Conservation (phyloP, 1,140 invertebrate genomes). For the Rhopalosiphum maidis region DNA sequence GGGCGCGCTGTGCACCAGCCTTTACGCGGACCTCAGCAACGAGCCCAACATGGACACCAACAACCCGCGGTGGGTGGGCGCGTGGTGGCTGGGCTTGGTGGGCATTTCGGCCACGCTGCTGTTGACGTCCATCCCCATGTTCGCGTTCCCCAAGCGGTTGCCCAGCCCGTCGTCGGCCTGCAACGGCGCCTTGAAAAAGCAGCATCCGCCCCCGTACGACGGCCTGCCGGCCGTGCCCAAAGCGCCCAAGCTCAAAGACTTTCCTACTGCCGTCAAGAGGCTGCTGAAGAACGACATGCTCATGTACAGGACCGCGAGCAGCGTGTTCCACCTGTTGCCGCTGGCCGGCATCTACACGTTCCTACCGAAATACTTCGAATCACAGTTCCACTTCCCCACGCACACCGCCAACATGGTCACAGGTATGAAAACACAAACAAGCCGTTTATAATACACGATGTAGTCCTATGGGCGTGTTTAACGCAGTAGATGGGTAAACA, state of each 20-base stretch:
- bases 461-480: background rate
- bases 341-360: conserved; percentile 92
- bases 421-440: conserved; percentile 68
- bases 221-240: conserved; percentile 60
- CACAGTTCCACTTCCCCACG: conserved; percentile 86
- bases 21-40: conserved; percentile 79
- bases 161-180: background rate
- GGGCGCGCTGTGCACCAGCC: conserved; percentile 86
- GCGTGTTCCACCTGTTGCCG: conserved; percentile 86
- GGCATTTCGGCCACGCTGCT: conserved; percentile 80
- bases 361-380: conserved; percentile 91
- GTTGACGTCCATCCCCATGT: conserved; percentile 83
- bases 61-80: conserved; percentile 90
- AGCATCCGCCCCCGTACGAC: background rate
- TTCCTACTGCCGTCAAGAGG: conserved; percentile 84
- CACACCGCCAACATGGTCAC: conserved; percentile 90
- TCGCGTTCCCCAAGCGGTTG: conserved; percentile 80
- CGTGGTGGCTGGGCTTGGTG: conserved; percentile 89
- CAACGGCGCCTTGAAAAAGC: background rate
- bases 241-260: conserved; percentile 74
- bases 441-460: background rate
- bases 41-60: conserved; percentile 68
- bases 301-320: conserved; percentile 86
- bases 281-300: conserved; percentile 88
- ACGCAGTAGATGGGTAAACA: too few relatives aligned